These are phyloP conservation scores for Psittacula derbiana DNA, from an alignment of 2,797 vertebrate species.

Conservation along the genomic window DNA sequence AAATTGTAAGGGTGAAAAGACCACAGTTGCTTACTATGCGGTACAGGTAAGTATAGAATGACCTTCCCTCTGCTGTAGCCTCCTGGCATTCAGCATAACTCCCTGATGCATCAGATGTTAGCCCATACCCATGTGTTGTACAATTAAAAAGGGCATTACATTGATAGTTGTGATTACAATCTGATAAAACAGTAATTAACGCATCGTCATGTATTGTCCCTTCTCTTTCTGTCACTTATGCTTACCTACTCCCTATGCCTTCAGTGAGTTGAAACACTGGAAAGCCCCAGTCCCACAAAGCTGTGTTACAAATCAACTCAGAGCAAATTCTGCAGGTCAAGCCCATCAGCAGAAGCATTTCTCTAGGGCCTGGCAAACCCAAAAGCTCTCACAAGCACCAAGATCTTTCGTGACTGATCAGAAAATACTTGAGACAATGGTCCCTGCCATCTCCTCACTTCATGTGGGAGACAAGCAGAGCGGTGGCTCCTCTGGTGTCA, in stretches of 20 bases:
- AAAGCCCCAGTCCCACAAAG: not conserved
- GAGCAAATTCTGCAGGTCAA: not conserved
- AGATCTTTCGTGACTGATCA: not conserved
- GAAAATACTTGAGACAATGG: not conserved
- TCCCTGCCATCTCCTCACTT: not conserved
- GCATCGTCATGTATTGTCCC: not conserved
- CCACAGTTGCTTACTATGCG: not conserved
- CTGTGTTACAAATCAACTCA: not conserved
- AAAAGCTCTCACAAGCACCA: not conserved
- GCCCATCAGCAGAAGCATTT: not conserved
- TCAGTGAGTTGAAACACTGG: not conserved
- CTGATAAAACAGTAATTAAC: not conserved
- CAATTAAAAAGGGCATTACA: not conserved
- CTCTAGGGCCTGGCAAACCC: not conserved
- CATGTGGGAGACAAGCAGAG: not conserved
- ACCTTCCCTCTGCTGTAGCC: not conserved
- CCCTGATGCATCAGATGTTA: not conserved
- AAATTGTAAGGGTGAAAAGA: not conserved
- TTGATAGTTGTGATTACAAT: not conserved
- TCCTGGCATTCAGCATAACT: not conserved
- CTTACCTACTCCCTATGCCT: not conserved
- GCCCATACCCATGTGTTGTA: not conserved
- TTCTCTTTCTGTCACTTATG: not conserved
- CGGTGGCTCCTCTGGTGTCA: fast-evolving
- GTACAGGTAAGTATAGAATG: not conserved